Base-by-base conservation (phyloP, 2,888 invertebrate species). In the Cryptocheilus praepositus region DNA sequence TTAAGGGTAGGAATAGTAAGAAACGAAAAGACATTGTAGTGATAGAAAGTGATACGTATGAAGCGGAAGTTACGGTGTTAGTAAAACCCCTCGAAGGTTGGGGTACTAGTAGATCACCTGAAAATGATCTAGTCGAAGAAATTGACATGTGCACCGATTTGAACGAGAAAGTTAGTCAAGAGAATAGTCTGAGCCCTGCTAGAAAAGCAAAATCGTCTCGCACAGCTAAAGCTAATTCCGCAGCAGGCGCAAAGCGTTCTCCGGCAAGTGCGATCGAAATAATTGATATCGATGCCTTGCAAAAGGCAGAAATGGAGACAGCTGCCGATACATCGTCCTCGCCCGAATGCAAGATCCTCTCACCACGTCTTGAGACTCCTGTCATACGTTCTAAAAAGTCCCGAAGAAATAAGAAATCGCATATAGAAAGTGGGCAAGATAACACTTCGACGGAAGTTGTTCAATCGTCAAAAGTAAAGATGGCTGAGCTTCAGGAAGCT, bases 251-350 rank as follows among this genome's bases (percentile, higher is more conserved):
- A 25, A 74, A 68, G 63, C 61, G 65, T 21, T 53, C 71, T 3
- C 70, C 69, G 22, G 63, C 71, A 7, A 73, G 73, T 0, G 79
- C 77, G 28, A 77, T 85, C 16, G 86, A 87, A 59, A 85, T 87
- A 22, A 85, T 87, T 58, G 85, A 86, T 57, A 84, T 87, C 36
- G 86, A 86, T 61, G 84, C 86, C 18, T 80, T 83, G 82, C 82
- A 82, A 19, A 84, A 83, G 57, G 81, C 81, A 0, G 84, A 84
- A 55, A 80, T 79, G 76, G 74, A 82, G 22, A 70, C 71, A 1
- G 60, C 71, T 0, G 64, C 56, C 16, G 74, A 68, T 3, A 55
- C 68, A 0, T 1, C 49, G 18, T 11, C 67, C 0, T 21, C 64
- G 0, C 77, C 82, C 0, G 85, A 86, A n/a, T 85, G 84, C 46